phyloP scores from a whole-genome alignment of 2,888 invertebrate genomes.

The Therioaphis trifolii region DNA sequence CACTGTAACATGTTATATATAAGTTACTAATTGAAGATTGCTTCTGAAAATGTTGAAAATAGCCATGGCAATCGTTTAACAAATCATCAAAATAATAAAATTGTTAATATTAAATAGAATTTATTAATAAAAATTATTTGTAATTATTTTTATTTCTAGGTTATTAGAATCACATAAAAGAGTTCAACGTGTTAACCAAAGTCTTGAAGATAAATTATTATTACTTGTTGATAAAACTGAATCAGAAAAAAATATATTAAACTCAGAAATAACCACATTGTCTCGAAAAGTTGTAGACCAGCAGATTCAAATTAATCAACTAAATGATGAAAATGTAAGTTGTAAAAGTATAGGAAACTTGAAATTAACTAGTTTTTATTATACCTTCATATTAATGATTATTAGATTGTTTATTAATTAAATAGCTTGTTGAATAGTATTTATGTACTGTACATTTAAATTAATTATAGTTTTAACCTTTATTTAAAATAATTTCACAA shows the following conservation, averaged over 20 bases:
- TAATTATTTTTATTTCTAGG: constrained; percentile 70
- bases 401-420: background rate
- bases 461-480: too few species aligned
- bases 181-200: constrained; percentile 94
- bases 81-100: background rate
- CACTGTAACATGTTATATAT: too few species aligned
- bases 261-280: constrained; percentile 86
- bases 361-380: too few species aligned
- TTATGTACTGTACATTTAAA: too few species aligned
- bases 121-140: background rate
- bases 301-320: constrained; percentile 83
- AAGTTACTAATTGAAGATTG: background rate
- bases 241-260: constrained; percentile 86
- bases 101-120: background rate
- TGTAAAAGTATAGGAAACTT: too few species aligned
- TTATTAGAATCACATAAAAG: constrained; percentile 92
- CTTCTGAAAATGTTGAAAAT: background rate
- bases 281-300: constrained; percentile 87
- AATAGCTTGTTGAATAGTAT: too few species aligned
- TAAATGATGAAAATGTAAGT: constrained; percentile 87
- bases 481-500: too few species aligned
- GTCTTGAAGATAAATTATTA: constrained; percentile 91
- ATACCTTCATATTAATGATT: too few species aligned
- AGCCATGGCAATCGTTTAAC: background rate
- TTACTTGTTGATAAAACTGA: constrained; percentile 93